Evolutionary conservation across 2,888 invertebrate species (phyloP), one percentile per base, ranked within the genome.

Genomic region (Meandrusa payeni): DNA sequence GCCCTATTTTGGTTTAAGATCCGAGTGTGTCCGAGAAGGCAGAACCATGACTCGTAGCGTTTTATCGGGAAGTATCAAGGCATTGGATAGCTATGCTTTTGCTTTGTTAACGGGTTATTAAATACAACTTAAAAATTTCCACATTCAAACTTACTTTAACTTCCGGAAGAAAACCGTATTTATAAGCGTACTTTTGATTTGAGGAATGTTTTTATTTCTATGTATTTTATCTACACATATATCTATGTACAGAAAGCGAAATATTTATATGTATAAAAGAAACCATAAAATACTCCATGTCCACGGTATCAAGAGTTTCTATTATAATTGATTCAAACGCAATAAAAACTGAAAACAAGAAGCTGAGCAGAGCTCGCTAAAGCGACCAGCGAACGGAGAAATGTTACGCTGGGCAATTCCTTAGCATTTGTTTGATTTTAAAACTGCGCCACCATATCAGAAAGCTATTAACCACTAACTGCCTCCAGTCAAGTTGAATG

Each of bases 391-490:
- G 7, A 13, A n/a, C 5, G 13, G 11, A 9, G 38, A 19, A 33
- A 46, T 38, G 33, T 19, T 37, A 36, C 26, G 40, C 26, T 2
- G 15, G 13, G 26, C 12, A 38, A 27, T 43, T 32, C 32, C 43
- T 38, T 26, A 11, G 37, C 32, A 39, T 44, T 42, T 45, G 47
- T 49, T 49, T 50, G 47, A 49, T 40, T 45, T 41, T 42, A 46
- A 43, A 43, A 26, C 44, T 26, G 37, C 41, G 34, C 39, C 26
- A 47, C 70, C 73, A 66, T 80, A 82, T 78, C 69, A 48, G 63
- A 65, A 68, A 61, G 67, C 75, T 57, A 81, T 83, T 81, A 80
- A 79, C 63, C 66, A 73, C 71, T 78, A 69, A 79, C 68, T 73
- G 69, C 71, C 62, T 63, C 64, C 71, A 73, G 66, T 64, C 66